phyloP scores from a whole-genome alignment of 2,113 vertebrate species.

The Puntigrus tetrazona region DNA sequence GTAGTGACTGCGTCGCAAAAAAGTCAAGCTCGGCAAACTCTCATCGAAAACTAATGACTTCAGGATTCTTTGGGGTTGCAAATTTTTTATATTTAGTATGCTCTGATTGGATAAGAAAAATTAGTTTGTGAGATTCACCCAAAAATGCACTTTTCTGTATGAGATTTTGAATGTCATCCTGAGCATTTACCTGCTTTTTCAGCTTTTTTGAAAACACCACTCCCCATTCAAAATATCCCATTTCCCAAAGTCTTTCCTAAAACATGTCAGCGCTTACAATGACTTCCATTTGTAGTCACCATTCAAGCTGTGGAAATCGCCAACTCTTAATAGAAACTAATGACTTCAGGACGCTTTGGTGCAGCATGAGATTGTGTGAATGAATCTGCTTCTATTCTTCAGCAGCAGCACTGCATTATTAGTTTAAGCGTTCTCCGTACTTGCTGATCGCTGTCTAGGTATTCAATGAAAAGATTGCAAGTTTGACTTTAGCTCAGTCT shows the following conservation, averaged over 20 bases:
- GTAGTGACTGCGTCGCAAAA: too few species aligned
- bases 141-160: background rate
- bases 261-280: background rate
- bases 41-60: too few species aligned
- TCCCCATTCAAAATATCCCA: background rate
- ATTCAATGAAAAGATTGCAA: constrained; percentile 25
- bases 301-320: background rate
- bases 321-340: constrained; percentile 4
- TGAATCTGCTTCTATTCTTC: constrained; percentile 3
- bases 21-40: too few species aligned
- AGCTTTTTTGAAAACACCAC: background rate
- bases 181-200: background rate
- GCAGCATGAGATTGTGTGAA: background rate
- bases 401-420: background rate
- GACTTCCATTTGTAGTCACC: background rate
- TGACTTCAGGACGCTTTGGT: background rate
- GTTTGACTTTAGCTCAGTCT: constrained; percentile 4
- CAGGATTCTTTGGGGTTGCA: too few species aligned
- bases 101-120: background rate
- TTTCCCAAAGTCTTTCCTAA: background rate
- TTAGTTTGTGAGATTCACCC: background rate
- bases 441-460: background rate
- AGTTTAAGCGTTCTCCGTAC: constrained; percentile 18
- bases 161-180: background rate
- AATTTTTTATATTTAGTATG: too few species aligned